phyloP scores from a whole-genome alignment of 2,797 vertebrate genomes.

The Eutrigla gurnardus region DNA sequence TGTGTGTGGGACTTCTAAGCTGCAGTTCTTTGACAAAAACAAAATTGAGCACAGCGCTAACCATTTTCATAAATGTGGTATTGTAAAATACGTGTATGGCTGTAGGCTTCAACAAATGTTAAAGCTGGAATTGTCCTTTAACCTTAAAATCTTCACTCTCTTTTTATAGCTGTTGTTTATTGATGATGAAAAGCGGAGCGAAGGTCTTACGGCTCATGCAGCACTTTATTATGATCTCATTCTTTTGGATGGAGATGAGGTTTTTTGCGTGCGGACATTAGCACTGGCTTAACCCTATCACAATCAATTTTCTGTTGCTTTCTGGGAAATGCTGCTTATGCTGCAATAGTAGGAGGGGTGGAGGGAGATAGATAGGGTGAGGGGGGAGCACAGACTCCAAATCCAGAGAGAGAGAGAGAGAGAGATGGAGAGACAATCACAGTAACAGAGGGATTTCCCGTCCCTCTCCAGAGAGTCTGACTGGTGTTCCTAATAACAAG shows the following conservation, averaged over 20 bases:
- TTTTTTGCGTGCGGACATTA: conserved; percentile 42
- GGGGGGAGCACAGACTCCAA: conserved; percentile 26
- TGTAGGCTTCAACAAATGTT: conserved; percentile 12
- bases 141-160: conserved; percentile 36
- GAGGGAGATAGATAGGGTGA: conserved; percentile 26
- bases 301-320: conserved; percentile 62
- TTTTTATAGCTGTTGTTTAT: conserved; percentile 42
- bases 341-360: conserved; percentile 21
- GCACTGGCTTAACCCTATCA: conserved; percentile 57
- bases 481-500: conserved; percentile 69
- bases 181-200: conserved; percentile 57
- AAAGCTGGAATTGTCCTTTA: conserved; percentile 39
- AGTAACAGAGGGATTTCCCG: conserved; percentile 58
- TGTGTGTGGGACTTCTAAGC: neutral
- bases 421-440: conserved; percentile 36
- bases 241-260: conserved; percentile 20
- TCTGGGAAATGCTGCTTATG: conserved; percentile 47
- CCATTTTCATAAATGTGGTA: neutral
- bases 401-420: conserved; percentile 46
- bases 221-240: conserved; percentile 69
- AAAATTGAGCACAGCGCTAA: neutral
- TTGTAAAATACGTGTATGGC: neutral
- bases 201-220: conserved; percentile 48
- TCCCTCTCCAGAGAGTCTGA: conserved; percentile 44
- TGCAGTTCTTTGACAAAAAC: neutral